Base-by-base conservation (phyloP, 2,797 vertebrate species). In the Diceros bicornis region DNA sequence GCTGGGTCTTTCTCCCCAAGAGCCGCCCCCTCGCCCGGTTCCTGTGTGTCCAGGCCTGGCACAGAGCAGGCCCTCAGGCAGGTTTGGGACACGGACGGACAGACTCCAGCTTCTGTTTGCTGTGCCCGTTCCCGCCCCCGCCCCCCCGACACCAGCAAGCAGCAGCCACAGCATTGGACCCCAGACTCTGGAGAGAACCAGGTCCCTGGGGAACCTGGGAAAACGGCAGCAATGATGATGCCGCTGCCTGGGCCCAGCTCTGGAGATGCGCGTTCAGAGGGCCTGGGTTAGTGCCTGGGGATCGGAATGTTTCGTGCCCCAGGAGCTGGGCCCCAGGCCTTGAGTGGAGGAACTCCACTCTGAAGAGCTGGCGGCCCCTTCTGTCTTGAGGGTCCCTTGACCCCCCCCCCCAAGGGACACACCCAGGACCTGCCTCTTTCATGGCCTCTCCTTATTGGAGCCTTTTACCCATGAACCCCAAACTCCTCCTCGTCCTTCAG, bases 11-110 rank as follows among this genome's bases (percentile, higher is more conserved):
- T 4, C 68, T 82, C 62, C 6, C 27, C 13, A 7, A 7, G 69
- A 44, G 0, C 50, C 23, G 20, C 37, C 11, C 32, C 0, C 32
- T 16, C 4, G 9, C 14, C 6, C 41, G 16, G 21, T 27, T 3
- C 64, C 52, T 1, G 1, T 27, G 23, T n/a, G 32, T 12, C 61
- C 83, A 37, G 81, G 20, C 57, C 85, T 75, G 77, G 47, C 47
- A 23, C 50, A 75, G 34, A 62, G 62, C 29, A 57, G 57, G 7
- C 50, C 32, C 32, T 59, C 23, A 12, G 55, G 23, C 41, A 64
- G 27, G 41, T 44, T 50, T 52, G 68, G 59, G 52, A n/a, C 55
- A 4, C 4, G 27, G 47, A 16, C 1, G 10, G 21, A 37, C 5
- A 6, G 29, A 3, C 37, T 32, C 25, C 2, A 23, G 69, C 61